A percentile compares a stretch with the other conserved stretches of the same genome.
These are phyloP conservation scores for Leptinotarsa peninsularis DNA, from an alignment of 2,888 invertebrate species.

Conservation along the genomic window DNA sequence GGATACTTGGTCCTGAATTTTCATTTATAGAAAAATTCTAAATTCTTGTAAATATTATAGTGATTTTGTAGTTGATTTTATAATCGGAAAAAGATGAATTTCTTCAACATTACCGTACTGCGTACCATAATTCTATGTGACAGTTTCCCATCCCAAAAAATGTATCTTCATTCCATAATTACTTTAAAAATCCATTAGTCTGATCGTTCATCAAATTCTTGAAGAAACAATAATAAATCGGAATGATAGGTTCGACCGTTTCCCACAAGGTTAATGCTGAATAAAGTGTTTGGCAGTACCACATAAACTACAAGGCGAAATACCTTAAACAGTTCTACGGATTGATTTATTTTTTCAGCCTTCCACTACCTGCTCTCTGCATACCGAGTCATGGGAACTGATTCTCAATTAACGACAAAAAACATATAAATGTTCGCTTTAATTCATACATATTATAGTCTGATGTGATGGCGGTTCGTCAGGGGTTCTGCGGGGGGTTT, in stretches of 20 bases:
- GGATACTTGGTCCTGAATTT: no score
- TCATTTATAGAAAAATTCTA: no score
- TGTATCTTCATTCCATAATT: background rate
- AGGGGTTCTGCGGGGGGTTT: background rate
- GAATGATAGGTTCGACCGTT: slow-evolving; percentile 38
- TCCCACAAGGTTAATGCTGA: slow-evolving; percentile 44
- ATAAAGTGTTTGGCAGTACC: slow-evolving; percentile 42
- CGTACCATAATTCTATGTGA: no score
- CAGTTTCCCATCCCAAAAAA: background rate
- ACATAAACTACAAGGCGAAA: slow-evolving; percentile 54
- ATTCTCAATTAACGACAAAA: slow-evolving; percentile 51
- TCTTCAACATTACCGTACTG: no score
- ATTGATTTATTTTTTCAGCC: slow-evolving; percentile 55
- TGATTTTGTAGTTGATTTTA: no score
- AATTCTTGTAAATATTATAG: no score
- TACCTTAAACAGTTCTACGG: slow-evolving; percentile 50
- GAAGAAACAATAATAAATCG: slow-evolving; percentile 15
- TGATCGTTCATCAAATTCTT: slow-evolving; percentile 8
- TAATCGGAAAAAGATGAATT: no score
- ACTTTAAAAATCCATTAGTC: slow-evolving; percentile 1
- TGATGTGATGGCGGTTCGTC: slow-evolving; percentile 26
- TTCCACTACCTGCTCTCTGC: slow-evolving; percentile 49
- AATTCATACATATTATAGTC: slow-evolving; percentile 42
- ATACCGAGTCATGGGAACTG: slow-evolving; percentile 59
- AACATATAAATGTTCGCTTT: slow-evolving; percentile 41